Conservation (phyloP, 1,140 invertebrate species). For the Phthorimaea operculella region DNA sequence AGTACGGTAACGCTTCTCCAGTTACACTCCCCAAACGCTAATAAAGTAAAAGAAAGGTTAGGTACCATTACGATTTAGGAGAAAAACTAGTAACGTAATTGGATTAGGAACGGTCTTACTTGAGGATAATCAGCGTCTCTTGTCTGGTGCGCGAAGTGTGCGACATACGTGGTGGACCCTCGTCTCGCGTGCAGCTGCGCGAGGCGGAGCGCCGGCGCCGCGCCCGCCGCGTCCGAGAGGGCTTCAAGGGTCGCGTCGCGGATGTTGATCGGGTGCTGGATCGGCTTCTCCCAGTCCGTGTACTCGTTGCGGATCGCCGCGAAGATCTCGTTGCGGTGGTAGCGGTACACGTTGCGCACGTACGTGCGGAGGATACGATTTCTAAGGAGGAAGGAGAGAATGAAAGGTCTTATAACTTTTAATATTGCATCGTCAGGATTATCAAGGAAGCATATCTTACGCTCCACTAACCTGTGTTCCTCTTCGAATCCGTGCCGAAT, state of each 20-base stretch:
- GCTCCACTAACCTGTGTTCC: slow-evolving; percentile 69
- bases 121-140: slow-evolving; percentile 80
- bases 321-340: slow-evolving; percentile 92
- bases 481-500: slow-evolving; percentile 83
- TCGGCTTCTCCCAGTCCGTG: slow-evolving; percentile 90
- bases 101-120: slow-evolving; percentile 52
- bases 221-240: slow-evolving; percentile 85
- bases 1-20: slow-evolving; percentile 87
- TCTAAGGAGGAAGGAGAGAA: slow-evolving; percentile 29
- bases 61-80: too few species aligned
- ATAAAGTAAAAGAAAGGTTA: too few species aligned
- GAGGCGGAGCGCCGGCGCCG: slow-evolving; percentile 76
- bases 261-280: slow-evolving; percentile 82
- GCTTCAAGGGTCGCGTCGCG: slow-evolving; percentile 89
- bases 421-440: too few species aligned
- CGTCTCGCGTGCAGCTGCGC: slow-evolving; percentile 77
- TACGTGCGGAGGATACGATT: slow-evolving; percentile 83
- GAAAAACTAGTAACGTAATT: too few species aligned
- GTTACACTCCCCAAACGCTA: slow-evolving; percentile 83
- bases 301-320: slow-evolving; percentile 92
- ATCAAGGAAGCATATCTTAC: too few species aligned
- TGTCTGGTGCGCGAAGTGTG: slow-evolving; percentile 85
- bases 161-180: slow-evolving; percentile 79
- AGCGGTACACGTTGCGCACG: slow-evolving; percentile 86
- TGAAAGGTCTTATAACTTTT: background rate